Evolutionary conservation across 2,888 invertebrate genomes (phyloP), one percentile per base, ranked within the genome.

Genomic region (Galeopsomyia nigrocyanea): DNA sequence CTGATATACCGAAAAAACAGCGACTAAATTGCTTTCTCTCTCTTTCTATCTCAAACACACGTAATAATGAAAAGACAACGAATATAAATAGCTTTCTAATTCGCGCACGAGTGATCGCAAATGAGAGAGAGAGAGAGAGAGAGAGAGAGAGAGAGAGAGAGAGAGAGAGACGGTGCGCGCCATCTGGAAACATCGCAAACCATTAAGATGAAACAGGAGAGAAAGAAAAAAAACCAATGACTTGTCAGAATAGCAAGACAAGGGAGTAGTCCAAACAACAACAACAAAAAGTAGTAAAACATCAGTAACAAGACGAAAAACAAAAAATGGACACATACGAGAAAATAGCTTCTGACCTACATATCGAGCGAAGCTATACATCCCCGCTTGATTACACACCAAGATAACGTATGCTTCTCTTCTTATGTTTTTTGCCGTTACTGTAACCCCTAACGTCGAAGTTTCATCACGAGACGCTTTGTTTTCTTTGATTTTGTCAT

Each of bases 161-260:
- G 19, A 39, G 19, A 14, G 51, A 17, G 53, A 21, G 19, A n/a
- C n/a, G n/a, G n/a, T n/a, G 21, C n/a, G 19, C 13, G 56, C 55
- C 53, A 64, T 53, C 53, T 64, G 31, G 50, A 62, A 55, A 21
- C 53, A 53, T 64, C 56, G 22, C 13, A 17, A 46, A 3, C 19
- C 14, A 19, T 7, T 17, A n/a, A 1, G 7, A 53, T 14, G 58
- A 17, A 17, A 9, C 16, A 63, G 39, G 21, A 14, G 47, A 47
- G 21, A 21, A 13, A 21, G 6, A 26, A 31, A 46, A 61, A 31
- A 68, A 60, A 68, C 22, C 47, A n/a, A 47, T 21, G 13, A 56
- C 47, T 19, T 19, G 16, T 56, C 64, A 46, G 26, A 65, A 39
- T 31, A 31, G 31, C 31, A 31, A 31, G 31, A 31, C 31, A n/a